Conservation (phyloP, 2,113 vertebrate genomes). For the Periophthalmodon schlosseri region DNA sequence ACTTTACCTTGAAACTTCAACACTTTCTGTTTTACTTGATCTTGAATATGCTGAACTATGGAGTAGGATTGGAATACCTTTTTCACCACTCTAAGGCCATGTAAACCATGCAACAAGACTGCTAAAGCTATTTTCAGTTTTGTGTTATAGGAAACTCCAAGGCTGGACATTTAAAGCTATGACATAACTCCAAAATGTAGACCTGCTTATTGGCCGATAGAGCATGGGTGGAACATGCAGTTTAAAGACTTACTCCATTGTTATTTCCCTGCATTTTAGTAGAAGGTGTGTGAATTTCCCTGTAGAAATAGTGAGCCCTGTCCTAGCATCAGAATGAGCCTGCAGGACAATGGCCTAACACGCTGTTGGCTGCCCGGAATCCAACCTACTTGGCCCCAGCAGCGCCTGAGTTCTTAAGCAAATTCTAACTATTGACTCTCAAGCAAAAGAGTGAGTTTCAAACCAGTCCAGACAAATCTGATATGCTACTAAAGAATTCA, state of each 20-base stretch:
- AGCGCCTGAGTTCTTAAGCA: constrained; percentile 39
- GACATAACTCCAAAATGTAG: constrained; percentile 29
- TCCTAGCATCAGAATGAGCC: constrained; percentile 67
- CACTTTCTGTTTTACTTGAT: background rate
- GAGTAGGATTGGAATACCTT: background rate
- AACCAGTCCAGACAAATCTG: constrained; percentile 21
- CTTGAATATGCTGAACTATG: background rate
- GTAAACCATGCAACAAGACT: background rate
- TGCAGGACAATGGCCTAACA: constrained; percentile 64
- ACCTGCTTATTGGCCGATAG: constrained; percentile 29
- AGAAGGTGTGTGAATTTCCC: constrained; percentile 47
- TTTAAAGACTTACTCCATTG: constrained; percentile 32
- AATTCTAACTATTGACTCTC: constrained; percentile 44
- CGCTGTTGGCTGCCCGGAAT: constrained; percentile 68
- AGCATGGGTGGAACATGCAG: constrained; percentile 46
- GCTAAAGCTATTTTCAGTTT: constrained; percentile 1
- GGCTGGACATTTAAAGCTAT: constrained; percentile 20
- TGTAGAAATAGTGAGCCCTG: constrained; percentile 38
- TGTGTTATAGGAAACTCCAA: constrained; percentile 30
- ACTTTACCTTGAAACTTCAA: background rate
- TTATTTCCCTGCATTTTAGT: constrained; percentile 20
- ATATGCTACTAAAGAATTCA: background rate
- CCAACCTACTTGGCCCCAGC: constrained; percentile 51
- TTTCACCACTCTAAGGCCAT: background rate
- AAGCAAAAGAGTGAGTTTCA: constrained; percentile 20